These are phyloP conservation scores for Dinocampus coccinellae DNA, from an alignment of 2,888 invertebrate genomes.

Conservation along the genomic window DNA sequence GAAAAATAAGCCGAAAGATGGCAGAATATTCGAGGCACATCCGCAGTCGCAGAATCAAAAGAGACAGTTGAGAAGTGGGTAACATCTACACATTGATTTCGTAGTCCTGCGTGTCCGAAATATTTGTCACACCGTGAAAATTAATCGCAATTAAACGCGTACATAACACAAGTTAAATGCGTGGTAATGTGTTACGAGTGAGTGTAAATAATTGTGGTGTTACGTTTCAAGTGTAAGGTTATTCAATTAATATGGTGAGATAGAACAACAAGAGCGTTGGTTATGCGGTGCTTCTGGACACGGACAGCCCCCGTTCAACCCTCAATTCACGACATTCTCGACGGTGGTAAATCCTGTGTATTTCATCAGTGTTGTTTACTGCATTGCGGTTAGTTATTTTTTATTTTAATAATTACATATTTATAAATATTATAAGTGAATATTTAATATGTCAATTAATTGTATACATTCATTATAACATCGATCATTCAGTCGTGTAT, in stretches of 20 bases:
- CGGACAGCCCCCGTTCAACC: constrained; percentile 57
- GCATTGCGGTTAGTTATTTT: constrained; percentile 60
- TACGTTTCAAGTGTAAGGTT: constrained; percentile 29
- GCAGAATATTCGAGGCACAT: constrained; percentile 49
- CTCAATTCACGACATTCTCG: constrained; percentile 53
- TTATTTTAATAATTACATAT: not conserved
- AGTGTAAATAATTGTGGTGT: constrained; percentile 29
- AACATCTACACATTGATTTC: constrained; percentile 66
- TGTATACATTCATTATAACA: not conserved
- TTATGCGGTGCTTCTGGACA: constrained; percentile 60
- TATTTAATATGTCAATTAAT: no score
- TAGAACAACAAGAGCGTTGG: constrained; percentile 46
- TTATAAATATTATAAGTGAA: no score
- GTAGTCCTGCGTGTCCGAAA: constrained; percentile 44
- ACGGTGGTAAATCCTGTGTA: constrained; percentile 54
- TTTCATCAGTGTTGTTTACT: constrained; percentile 55
- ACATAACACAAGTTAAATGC: constrained; percentile 5
- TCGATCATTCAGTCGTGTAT: not conserved
- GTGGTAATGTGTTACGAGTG: constrained; percentile 24
- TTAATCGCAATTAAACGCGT: not conserved
- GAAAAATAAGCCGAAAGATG: constrained; percentile 48
- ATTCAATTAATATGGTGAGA: constrained; percentile 34
- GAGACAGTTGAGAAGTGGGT: constrained; percentile 64
- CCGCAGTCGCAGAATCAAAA: constrained; percentile 61
- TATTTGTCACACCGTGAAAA: constrained; percentile 13